Evolutionary conservation across 2,888 invertebrate species (phyloP).

Genomic region (Pemphredon lugubris): DNA sequence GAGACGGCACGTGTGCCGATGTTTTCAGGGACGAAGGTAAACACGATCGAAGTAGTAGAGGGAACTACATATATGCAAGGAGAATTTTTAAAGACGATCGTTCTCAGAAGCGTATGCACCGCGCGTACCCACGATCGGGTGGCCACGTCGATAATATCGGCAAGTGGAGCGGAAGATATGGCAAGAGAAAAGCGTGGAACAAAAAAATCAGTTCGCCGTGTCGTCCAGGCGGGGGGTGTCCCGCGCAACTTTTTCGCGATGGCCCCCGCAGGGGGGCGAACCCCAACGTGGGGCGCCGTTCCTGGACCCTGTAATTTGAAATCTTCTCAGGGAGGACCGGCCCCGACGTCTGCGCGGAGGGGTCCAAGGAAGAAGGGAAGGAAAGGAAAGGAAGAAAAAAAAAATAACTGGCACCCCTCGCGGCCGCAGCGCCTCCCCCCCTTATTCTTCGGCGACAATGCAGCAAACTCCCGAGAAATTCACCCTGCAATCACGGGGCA

Average conservation of each 20-base stretch:
- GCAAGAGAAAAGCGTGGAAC: conserved; percentile 48
- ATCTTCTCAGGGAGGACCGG: conserved; percentile 75
- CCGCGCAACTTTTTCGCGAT: conserved; percentile 61
- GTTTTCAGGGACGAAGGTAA: too few relatives aligned
- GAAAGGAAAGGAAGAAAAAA: conserved; percentile 16
- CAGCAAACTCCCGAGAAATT: conserved; percentile 79
- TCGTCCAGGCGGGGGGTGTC: conserved; percentile 60
- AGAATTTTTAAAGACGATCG: conserved; percentile 16
- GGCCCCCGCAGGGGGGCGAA: conserved; percentile 59
- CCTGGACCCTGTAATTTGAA: conserved; percentile 74
- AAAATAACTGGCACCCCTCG: conserved; percentile 63
- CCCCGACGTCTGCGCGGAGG: conserved; percentile 33
- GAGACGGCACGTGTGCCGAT: too few relatives aligned
- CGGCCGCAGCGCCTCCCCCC: conserved; percentile 79
- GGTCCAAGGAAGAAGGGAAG: conserved; percentile 38
- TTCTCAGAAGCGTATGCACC: conserved; percentile 18
- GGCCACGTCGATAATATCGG: conserved; percentile 75
- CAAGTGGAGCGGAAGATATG: conserved; percentile 69
- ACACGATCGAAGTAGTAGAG: background rate
- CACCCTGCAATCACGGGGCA: conserved; percentile 79
- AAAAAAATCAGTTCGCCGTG: conserved; percentile 38
- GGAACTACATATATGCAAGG: background rate
- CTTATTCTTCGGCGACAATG: conserved; percentile 78
- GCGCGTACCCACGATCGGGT: conserved; percentile 75
- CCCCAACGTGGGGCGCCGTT: conserved; percentile 64